Conservation (phyloP, 2,888 invertebrate genomes). For the Synergus itoensis region DNA sequence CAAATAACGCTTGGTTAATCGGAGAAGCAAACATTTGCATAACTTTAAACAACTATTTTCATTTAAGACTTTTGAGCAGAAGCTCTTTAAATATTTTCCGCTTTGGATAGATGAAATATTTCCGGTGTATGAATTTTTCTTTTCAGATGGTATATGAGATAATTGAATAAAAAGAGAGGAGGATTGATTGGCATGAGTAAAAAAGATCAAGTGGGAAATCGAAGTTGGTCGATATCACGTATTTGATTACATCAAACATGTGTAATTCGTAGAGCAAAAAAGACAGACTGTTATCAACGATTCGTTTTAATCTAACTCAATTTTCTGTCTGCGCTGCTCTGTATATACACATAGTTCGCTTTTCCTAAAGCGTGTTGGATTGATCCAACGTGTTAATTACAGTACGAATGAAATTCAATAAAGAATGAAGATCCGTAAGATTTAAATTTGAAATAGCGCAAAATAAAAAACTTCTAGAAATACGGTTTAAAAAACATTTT, state of each 20-base stretch:
- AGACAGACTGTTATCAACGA: constrained; percentile 31
- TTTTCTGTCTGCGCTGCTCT: constrained; percentile 39
- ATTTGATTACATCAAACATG: not conserved
- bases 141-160: not conserved
- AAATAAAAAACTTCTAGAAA: not conserved
- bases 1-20: too few species aligned
- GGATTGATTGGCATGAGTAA: not conserved
- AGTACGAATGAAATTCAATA: not conserved
- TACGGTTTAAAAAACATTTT: not conserved
- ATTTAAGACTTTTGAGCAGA: too few species aligned
- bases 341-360: constrained; percentile 17
- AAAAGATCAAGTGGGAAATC: not conserved
- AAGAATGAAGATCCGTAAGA: not conserved
- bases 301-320: constrained; percentile 46
- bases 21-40: too few species aligned
- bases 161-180: not conserved
- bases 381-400: constrained; percentile 5
- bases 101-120: not conserved
- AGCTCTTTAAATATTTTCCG: too few species aligned
- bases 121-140: not conserved
- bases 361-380: constrained; percentile 21
- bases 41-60: too few species aligned
- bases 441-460: not conserved
- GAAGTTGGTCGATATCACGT: not conserved
- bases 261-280: constrained; percentile 38